phyloP scores from a whole-genome alignment of 2,888 invertebrate species.

The Apamea crenata region DNA sequence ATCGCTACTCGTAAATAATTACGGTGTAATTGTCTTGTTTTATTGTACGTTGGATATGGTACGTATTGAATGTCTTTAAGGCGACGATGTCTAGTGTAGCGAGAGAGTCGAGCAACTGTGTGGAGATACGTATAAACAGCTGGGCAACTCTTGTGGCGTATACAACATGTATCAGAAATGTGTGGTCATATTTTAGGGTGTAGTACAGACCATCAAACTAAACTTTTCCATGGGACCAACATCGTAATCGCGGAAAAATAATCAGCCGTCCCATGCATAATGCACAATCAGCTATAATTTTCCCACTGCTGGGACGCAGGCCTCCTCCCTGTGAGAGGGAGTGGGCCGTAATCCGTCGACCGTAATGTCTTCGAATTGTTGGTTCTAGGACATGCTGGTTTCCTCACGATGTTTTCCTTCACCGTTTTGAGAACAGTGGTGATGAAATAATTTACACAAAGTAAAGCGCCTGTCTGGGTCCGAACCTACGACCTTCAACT shows the following conservation, averaged over 20 bases:
- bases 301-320: too few relatives aligned
- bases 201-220: neutral
- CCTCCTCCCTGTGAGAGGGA: too few relatives aligned
- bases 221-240: neutral
- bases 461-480: too few relatives aligned
- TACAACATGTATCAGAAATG: neutral
- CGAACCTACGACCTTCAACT: too few relatives aligned
- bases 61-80: constrained; percentile 38
- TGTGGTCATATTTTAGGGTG: neutral
- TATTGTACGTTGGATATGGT: constrained; percentile 38
- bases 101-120: neutral
- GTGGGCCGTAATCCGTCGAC: too few relatives aligned
- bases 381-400: too few relatives aligned
- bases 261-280: neutral
- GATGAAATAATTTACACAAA: too few relatives aligned
- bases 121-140: neutral
- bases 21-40: constrained; percentile 54
- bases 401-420: too few relatives aligned
- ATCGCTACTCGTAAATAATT: constrained; percentile 56
- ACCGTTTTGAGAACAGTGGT: too few relatives aligned
- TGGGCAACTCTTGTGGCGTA: neutral
- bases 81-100: constrained; percentile 16
- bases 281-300: too few relatives aligned
- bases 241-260: neutral
- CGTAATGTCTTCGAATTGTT: too few relatives aligned